Percentiles rank a stretch among this genome's conserved stretches.
phyloP scores from a whole-genome alignment of 2,113 vertebrate genomes.

The Andinoacara biseriatus region DNA sequence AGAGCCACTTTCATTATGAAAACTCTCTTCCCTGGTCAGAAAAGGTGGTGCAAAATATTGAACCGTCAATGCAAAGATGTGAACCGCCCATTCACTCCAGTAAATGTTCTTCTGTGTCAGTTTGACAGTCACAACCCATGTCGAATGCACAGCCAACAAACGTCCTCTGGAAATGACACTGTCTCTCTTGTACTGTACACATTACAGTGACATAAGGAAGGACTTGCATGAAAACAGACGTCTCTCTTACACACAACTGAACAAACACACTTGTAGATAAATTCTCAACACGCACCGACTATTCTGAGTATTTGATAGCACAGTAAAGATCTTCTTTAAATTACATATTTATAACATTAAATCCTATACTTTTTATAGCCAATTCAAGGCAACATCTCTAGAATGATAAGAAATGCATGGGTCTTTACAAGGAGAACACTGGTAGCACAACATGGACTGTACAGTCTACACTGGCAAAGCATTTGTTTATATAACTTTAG shows the following conservation, averaged over 20 bases:
- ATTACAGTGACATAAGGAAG: slow-evolving; percentile 51
- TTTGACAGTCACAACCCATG: slow-evolving; percentile 10
- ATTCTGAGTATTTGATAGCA: slow-evolving; percentile 65
- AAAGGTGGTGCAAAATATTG: slow-evolving; percentile 76
- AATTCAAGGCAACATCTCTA: slow-evolving; percentile 80
- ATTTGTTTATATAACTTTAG: slow-evolving; percentile 51
- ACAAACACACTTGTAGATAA: slow-evolving; percentile 66
- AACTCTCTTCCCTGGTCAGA: slow-evolving; percentile 72
- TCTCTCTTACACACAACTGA: slow-evolving; percentile 59
- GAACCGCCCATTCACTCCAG: slow-evolving; percentile 48
- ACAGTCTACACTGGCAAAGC: slow-evolving; percentile 77
- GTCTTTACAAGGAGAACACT: slow-evolving; percentile 69
- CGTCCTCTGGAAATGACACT: slow-evolving; percentile 18
- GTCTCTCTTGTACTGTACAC: slow-evolving; percentile 50
- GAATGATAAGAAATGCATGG: slow-evolving; percentile 72
- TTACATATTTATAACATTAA: slow-evolving; percentile 71
- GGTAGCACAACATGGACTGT: slow-evolving; percentile 78
- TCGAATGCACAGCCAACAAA: slow-evolving; percentile 37
- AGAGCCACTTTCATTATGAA: slow-evolving; percentile 77
- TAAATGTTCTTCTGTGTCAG: slow-evolving; percentile 40
- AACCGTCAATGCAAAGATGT: slow-evolving; percentile 74
- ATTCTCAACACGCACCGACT: slow-evolving; percentile 70
- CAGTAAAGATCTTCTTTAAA: slow-evolving; percentile 75
- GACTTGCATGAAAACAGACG: slow-evolving; percentile 48
- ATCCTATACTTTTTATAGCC: slow-evolving; percentile 63